Conservation (phyloP, 2,888 invertebrate genomes). For the Heliothis peltigera region DNA sequence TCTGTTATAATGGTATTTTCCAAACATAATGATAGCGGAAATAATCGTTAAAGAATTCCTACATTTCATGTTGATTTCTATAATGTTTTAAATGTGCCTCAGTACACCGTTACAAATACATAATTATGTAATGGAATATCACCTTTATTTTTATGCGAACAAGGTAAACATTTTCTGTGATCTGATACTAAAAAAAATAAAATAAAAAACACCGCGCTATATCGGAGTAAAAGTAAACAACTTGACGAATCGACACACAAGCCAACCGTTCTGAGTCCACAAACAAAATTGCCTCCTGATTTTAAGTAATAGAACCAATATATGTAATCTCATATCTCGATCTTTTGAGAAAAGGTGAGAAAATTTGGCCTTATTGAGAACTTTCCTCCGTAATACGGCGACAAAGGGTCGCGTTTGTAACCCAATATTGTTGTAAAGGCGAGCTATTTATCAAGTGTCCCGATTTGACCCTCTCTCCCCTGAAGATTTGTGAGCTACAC, state of each 20-base stretch:
- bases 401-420: slow-evolving; percentile 79
- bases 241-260: slow-evolving; percentile 46
- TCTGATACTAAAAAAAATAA: slow-evolving; percentile 14
- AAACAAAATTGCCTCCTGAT: slow-evolving; percentile 66
- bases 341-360: slow-evolving; percentile 65
- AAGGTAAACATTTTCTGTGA: slow-evolving; percentile 32
- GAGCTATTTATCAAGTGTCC: slow-evolving; percentile 77
- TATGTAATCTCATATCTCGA: slow-evolving; percentile 64
- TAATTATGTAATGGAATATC: slow-evolving; percentile 16
- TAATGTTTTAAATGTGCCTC: too few species aligned
- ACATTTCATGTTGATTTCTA: too few species aligned
- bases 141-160: slow-evolving; percentile 8
- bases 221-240: slow-evolving; percentile 39
- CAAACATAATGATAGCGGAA: not conserved
- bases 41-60: not conserved
- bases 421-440: slow-evolving; percentile 77
- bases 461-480: slow-evolving; percentile 67
- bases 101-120: slow-evolving; percentile 6
- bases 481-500: slow-evolving; percentile 64
- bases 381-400: slow-evolving; percentile 71
- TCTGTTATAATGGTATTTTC: slow-evolving; percentile 20
- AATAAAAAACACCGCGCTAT: slow-evolving; percentile 41
- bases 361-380: slow-evolving; percentile 73
- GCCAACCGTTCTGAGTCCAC: slow-evolving; percentile 56
- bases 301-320: slow-evolving; percentile 76